phyloP scores from a whole-genome alignment of 2,797 vertebrate genomes.

The Enteromius mattozi region DNA sequence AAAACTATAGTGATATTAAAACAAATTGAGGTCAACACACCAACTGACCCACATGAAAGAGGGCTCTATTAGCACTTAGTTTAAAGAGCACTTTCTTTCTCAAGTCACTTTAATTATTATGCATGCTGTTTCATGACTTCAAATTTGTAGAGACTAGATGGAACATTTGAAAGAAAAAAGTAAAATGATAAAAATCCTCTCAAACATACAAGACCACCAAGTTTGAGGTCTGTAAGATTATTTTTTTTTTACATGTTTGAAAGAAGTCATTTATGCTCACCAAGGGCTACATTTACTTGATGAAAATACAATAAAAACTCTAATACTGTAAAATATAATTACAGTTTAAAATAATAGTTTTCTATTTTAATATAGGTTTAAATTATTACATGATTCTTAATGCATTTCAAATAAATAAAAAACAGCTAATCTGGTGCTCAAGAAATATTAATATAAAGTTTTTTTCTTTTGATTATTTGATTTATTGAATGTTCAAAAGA shows the following conservation, averaged over 20 bases:
- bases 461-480: not conserved
- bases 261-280: not conserved
- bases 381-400: not conserved
- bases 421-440: not conserved
- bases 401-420: not conserved
- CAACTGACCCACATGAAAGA: slow-evolving; percentile 68
- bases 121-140: not conserved
- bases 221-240: not conserved
- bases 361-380: not conserved
- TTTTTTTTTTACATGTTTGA: too few relatives aligned
- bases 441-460: not conserved
- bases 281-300: not conserved
- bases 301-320: not conserved
- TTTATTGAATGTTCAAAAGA: not conserved
- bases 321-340: not conserved
- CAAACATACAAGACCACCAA: not conserved
- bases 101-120: not conserved
- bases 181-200: not conserved
- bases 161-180: not conserved
- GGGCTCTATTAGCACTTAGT: slow-evolving; percentile 7
- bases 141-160: not conserved
- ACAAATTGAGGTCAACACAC: slow-evolving; percentile 80
- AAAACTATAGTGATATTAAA: slow-evolving; percentile 89
- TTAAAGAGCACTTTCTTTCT: not conserved
- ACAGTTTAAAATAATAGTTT: not conserved